Base-by-base conservation (phyloP, 2,888 invertebrate species). In the Sialis fuliginosa region DNA sequence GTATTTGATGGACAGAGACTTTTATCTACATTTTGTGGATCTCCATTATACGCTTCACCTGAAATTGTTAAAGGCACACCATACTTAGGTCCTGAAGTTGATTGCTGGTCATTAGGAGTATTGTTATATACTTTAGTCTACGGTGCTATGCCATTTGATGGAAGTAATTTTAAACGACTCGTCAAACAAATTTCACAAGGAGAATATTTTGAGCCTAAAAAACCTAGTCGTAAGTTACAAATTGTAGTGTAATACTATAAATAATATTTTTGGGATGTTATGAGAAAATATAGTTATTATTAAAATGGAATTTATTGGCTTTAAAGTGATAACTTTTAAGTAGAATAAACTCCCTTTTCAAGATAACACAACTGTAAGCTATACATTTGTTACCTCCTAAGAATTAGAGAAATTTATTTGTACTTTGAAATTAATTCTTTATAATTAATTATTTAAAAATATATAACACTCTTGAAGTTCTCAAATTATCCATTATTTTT, bases 131-230 rank as follows among this genome's bases (percentile, higher is more conserved):
- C 97, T 42, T 74, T 98, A 59, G 96, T 98, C 54, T 98, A 97
- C 65, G 97, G 97, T 56, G 93, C 96, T 53, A 98, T 98, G 98
- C 98, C 89, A 46, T 97, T 97, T 64, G 97, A 97, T 69, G 97
- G 97, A 50, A 90, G 92, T 52, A 95, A 97, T 70, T 97, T 97
- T 68, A 93, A 93, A 67, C 79, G 90, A 58, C 79, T 98, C 60
- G 93, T 95, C 52, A 84, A 88, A 61, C 95, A 96, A 69, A 97
- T 97, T 61, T 93, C 95, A 57, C 85, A 88, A 61, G 96, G 96
- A 5, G 93, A 95, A 65, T 98, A 96, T 66, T 95, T 89, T 62
- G 96, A 97, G 67, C 97, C 97, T 42, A 85, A 88, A 58, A 85
- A 79, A 56, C 91, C 91, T 41, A 93, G 96, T 51, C 81, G 91